Evolutionary conservation across 2,797 vertebrate species (phyloP), one percentile per base, ranked within the genome.

Genomic region (Otus scops): DNA sequence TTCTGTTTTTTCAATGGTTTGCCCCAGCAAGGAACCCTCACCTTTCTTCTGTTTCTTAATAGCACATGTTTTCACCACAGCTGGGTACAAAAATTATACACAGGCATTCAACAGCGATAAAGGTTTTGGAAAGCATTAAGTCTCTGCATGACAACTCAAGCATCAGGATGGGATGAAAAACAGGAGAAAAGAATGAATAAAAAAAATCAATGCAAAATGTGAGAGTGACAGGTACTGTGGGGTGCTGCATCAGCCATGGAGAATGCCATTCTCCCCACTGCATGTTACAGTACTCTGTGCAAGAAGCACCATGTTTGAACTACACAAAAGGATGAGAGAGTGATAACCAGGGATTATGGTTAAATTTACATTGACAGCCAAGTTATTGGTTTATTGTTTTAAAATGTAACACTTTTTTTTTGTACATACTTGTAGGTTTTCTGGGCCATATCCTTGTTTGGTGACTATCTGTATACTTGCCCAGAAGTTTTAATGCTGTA

Each of bases 61-160:
- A 89, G 74, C 27, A 39, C 20, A 63, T 57, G 32, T 43, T 96
- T 95, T 95, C 39, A 77, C 67, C 86, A 85, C 92, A 96, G 88
- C 47, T 82, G 81, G 78, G 43, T 84, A 80, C 20, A 79, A 95
- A 95, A 92, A 61, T 90, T 54, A 89, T 15, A 69, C 21, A 28
- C 60, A 57, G 56, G 30, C 54, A 95, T 89, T 94, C 70, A 89
- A 59, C 45, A 92, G 64, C 22, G 50, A 90, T 73, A 88, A 70
- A 93, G 41, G 45, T 39, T 73, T 32, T 63, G 21, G 45, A 91
- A 93, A 61, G 32, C 9, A 85, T 19, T 64, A 88, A 59, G 30
- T 39, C 61, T 85, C 85, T 87, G 63, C 69, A 86, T 13, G 75
- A 91, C 69, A 91, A 74, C 28, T 88, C 59, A 60, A 85, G 60